phyloP scores from a whole-genome alignment of 2,113 vertebrate genomes.

The Sterna hirundo region DNA sequence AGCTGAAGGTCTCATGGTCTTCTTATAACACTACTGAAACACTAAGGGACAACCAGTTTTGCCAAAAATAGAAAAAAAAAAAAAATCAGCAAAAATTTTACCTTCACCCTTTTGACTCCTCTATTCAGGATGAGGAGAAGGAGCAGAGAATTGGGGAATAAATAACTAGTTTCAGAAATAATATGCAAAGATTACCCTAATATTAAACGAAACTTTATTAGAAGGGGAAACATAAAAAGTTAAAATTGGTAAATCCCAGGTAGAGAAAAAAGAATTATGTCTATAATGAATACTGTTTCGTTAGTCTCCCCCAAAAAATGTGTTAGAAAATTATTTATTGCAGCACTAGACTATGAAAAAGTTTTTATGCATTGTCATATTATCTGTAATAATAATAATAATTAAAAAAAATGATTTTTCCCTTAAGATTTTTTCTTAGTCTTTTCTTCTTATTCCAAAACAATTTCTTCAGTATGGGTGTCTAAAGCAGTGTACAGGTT shows the following conservation, averaged over 20 bases:
- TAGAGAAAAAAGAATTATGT: neutral
- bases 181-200: neutral
- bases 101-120: neutral
- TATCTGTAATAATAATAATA: neutral
- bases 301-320: neutral
- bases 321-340: neutral
- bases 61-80: neutral
- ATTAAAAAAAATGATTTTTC: neutral
- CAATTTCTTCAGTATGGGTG: neutral
- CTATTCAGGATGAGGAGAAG: accelerated
- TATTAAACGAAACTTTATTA: neutral
- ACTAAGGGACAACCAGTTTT: neutral
- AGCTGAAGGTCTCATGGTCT: neutral
- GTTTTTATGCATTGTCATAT: neutral
- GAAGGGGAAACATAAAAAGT: neutral
- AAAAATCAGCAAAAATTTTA: neutral
- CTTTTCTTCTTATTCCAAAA: neutral
- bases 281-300: neutral
- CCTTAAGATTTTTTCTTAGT: neutral
- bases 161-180: neutral
- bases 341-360: neutral
- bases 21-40: neutral
- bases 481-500: neutral
- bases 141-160: neutral
- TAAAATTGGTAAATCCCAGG: neutral